These are phyloP conservation scores for Drosophila dunni DNA, from an alignment of 1,140 invertebrate genomes.

Conservation along the genomic window DNA sequence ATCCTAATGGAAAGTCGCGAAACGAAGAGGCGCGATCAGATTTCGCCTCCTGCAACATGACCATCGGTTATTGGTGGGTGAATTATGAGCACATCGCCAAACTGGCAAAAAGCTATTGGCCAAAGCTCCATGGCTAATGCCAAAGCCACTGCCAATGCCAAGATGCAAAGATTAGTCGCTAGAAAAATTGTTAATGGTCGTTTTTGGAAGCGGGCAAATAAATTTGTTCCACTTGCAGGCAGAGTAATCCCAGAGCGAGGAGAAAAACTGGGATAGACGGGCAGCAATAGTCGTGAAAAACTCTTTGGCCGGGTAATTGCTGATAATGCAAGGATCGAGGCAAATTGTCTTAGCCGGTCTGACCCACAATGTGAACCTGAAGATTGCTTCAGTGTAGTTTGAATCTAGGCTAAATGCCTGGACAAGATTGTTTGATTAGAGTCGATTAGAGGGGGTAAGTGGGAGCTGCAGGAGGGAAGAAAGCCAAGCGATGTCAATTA, in stretches of 20 bases:
- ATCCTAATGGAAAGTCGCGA: constrained; percentile 65
- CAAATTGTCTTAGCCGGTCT: constrained; percentile 65
- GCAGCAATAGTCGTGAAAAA: constrained; percentile 71
- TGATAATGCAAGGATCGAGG: constrained; percentile 65
- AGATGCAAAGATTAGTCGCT: constrained; percentile 71
- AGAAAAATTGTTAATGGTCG: constrained; percentile 78
- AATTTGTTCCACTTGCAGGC: constrained; percentile 70
- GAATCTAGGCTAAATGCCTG: constrained; percentile 70
- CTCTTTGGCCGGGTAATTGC: constrained; percentile 65
- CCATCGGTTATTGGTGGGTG: constrained; percentile 61
- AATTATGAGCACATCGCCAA: constrained; percentile 48
- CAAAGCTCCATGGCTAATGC: constrained; percentile 20
- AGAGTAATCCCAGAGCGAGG: constrained; percentile 9
- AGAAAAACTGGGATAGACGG: neutral
- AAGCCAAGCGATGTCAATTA: constrained; percentile 34
- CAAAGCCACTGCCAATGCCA: constrained; percentile 3
- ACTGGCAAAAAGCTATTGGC: constrained; percentile 33
- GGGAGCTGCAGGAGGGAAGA: no score
- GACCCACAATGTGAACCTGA: constrained; percentile 76
- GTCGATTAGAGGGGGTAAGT: no score
- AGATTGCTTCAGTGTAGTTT: constrained; percentile 38
- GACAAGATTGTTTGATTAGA: constrained; percentile 36
- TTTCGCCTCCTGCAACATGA: constrained; percentile 62
- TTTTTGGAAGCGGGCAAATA: constrained; percentile 69
- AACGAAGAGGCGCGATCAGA: constrained; percentile 57